These are phyloP conservation scores for Tiphia femorata DNA, from an alignment of 2,888 invertebrate species.

Conservation along the genomic window DNA sequence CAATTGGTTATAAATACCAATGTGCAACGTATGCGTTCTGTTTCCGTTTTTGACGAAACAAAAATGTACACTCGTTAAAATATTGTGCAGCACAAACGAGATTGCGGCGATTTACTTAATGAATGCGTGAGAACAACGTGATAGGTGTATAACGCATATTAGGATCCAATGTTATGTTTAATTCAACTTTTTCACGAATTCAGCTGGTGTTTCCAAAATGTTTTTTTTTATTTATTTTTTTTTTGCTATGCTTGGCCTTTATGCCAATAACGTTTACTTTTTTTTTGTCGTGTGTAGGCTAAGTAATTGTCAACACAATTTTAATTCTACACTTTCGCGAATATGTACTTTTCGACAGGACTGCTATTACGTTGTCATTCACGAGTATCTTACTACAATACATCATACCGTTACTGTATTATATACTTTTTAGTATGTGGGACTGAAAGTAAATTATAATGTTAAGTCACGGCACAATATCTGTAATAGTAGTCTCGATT, in stretches of 20 bases:
- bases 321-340: too few species aligned
- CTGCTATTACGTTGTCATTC: slow-evolving; percentile 23
- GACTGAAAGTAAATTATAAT: slow-evolving; percentile 8
- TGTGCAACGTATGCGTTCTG: too few species aligned
- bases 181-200: too few species aligned
- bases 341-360: not conserved
- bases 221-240: too few species aligned
- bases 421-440: slow-evolving; percentile 21
- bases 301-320: too few species aligned
- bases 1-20: too few species aligned
- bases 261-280: too few species aligned
- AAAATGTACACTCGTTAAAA: slow-evolving; percentile 34
- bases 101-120: slow-evolving; percentile 56
- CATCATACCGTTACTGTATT: slow-evolving; percentile 20
- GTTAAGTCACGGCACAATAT: slow-evolving; percentile 26
- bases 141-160: slow-evolving; percentile 5
- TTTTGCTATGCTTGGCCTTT: too few species aligned
- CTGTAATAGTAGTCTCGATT: slow-evolving; percentile 31
- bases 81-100: slow-evolving; percentile 22
- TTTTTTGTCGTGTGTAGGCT: too few species aligned
- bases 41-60: too few species aligned
- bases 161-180: too few species aligned
- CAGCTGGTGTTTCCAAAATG: too few species aligned
- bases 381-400: slow-evolving; percentile 7
- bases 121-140: slow-evolving; percentile 23